Percentiles rank a stretch among this genome's conserved stretches.
These are phyloP conservation scores for Mesaphorura yosii DNA, from an alignment of 1,140 invertebrate genomes.

Conservation along the genomic window DNA sequence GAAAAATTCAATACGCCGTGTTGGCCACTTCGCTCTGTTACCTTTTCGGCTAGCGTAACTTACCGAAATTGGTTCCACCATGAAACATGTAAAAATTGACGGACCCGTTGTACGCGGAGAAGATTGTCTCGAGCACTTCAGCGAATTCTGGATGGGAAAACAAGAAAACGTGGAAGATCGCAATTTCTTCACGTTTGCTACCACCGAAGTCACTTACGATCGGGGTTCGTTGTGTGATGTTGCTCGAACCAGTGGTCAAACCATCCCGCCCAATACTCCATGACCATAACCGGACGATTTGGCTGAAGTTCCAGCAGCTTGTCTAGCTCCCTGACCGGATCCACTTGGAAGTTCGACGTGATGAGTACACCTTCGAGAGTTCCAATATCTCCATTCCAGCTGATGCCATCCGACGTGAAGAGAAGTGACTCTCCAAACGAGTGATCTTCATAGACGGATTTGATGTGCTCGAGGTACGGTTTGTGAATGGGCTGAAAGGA, in stretches of 20 bases:
- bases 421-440: conserved; percentile 34
- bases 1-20: no score
- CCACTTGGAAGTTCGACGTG: conserved; percentile 21
- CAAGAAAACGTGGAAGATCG: neutral
- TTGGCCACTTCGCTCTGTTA: no score
- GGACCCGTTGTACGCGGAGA: conserved; percentile 34
- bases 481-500: conserved; percentile 35
- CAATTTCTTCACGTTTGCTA: neutral
- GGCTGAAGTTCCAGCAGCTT: conserved; percentile 22
- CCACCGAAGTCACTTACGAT: neutral
- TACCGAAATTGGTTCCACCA: conserved; percentile 45
- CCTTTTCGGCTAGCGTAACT: no score
- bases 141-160: conserved; percentile 31
- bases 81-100: conserved; percentile 45
- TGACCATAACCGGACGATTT: conserved; percentile 30
- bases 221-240: neutral
- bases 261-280: conserved; percentile 47
- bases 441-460: conserved; percentile 30
- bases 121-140: conserved; percentile 32
- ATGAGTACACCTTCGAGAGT: conserved; percentile 12
- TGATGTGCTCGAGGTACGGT: conserved; percentile 36
- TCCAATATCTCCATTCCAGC: neutral
- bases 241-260: conserved; percentile 23
- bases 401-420: conserved; percentile 36
- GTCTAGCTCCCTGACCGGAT: conserved; percentile 12